These are phyloP conservation scores for Ornithoptera alexandrae DNA, from an alignment of 2,888 invertebrate genomes.

Conservation along the genomic window DNA sequence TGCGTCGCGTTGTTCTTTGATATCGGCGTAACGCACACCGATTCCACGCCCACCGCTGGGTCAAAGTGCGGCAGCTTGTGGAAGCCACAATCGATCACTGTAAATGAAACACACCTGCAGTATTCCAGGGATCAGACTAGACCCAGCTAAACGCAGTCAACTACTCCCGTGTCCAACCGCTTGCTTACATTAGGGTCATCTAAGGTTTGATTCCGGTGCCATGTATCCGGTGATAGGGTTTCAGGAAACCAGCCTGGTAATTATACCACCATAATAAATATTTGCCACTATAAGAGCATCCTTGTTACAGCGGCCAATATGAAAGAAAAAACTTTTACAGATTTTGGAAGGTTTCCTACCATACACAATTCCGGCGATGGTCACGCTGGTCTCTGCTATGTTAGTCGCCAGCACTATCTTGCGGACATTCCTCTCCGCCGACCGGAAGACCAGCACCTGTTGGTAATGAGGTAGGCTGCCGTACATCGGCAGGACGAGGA, in stretches of 20 bases:
- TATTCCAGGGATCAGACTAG: no score
- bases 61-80: constrained; percentile 96
- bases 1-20: constrained; percentile 95
- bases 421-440: constrained; percentile 84
- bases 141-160: no score
- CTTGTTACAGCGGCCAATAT: no score
- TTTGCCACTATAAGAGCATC: no score
- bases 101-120: constrained; percentile 1
- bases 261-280: no score
- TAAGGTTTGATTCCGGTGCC: no score
- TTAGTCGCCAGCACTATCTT: constrained; percentile 97
- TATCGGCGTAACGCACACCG: constrained; percentile 89
- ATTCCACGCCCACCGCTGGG: constrained; percentile 89
- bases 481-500: constrained; percentile 93
- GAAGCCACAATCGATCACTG: constrained; percentile 97
- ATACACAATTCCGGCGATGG: constrained; percentile 95
- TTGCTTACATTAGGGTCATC: no score
- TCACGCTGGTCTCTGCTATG: constrained; percentile 97
- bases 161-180: no score
- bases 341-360: constrained; percentile 73
- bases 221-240: no score
- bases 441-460: constrained; percentile 85
- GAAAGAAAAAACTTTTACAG: no score
- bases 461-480: constrained; percentile 86
- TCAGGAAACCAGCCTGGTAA: no score